Evolutionary conservation across 2,797 vertebrate genomes (phyloP).

Genomic region (Natrix natrix): DNA sequence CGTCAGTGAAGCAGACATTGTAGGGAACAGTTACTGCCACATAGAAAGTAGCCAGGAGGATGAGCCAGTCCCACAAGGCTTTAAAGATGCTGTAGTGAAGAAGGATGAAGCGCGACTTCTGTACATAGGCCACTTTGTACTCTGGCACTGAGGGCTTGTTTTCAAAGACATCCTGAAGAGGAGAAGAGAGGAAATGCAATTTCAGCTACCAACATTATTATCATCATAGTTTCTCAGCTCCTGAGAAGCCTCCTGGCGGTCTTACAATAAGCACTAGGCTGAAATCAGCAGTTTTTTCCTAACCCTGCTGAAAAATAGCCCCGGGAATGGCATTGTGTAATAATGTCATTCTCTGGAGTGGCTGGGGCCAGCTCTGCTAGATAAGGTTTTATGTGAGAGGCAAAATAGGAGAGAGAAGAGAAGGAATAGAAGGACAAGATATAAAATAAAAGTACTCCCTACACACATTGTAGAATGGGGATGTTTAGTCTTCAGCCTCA

Average conservation of each 20-base stretch:
- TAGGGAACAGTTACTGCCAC: constrained; percentile 92
- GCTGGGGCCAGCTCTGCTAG: background rate
- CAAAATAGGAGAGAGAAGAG: background rate
- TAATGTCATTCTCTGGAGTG: background rate
- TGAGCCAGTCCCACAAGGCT: constrained; percentile 94
- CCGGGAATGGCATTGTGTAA: background rate
- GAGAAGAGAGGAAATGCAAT: background rate
- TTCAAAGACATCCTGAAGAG: constrained; percentile 84
- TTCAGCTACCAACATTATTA: background rate
- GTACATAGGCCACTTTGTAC: constrained; percentile 92
- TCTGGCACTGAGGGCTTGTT: constrained; percentile 86
- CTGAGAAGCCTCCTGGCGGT: background rate
- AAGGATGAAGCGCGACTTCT: constrained; percentile 93
- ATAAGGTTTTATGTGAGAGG: background rate
- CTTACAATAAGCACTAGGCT: background rate
- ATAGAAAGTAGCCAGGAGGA: constrained; percentile 94
- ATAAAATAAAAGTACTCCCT: background rate
- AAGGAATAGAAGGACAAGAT: background rate
- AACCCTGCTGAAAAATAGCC: background rate
- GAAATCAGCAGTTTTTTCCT: background rate
- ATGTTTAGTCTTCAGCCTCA: background rate
- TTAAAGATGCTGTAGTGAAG: constrained; percentile 96
- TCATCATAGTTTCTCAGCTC: background rate
- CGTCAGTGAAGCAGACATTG: constrained; percentile 89
- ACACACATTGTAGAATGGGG: background rate